A percentile compares a stretch with the other conserved stretches of the same genome.
These are phyloP conservation scores for Dione juno DNA, from an alignment of 2,888 invertebrate genomes.

Conservation along the genomic window DNA sequence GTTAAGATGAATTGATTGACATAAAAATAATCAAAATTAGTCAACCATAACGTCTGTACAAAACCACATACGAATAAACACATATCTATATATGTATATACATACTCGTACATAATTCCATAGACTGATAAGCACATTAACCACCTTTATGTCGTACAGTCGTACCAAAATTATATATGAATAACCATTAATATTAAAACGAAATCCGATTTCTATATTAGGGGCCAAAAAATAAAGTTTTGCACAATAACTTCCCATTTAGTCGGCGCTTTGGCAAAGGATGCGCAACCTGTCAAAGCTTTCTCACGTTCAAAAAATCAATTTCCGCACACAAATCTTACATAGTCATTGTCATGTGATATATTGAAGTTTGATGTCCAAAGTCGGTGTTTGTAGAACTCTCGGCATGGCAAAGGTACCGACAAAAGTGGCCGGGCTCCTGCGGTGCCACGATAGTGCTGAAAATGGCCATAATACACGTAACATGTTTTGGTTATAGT, in stretches of 20 bases:
- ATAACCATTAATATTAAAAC: slow-evolving; percentile 2
- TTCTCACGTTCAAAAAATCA: slow-evolving; percentile 81
- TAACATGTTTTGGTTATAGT: slow-evolving; percentile 74
- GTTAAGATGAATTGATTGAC: too few species aligned
- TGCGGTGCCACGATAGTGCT: slow-evolving; percentile 74
- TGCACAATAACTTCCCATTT: slow-evolving; percentile 41
- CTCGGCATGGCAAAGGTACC: slow-evolving; percentile 50
- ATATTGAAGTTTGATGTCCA: slow-evolving; percentile 68
- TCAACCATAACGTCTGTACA: too few species aligned
- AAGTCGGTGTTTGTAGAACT: slow-evolving; percentile 60
- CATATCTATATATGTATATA: too few species aligned
- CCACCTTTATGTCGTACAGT: neutral
- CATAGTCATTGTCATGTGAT: slow-evolving; percentile 79
- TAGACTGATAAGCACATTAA: too few species aligned
- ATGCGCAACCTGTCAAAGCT: slow-evolving; percentile 76
- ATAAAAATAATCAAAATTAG: too few species aligned
- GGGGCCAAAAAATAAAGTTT: slow-evolving; percentile 25
- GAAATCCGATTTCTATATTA: slow-evolving; percentile 13
- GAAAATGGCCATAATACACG: slow-evolving; percentile 74
- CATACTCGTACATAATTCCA: too few species aligned
- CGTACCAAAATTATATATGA: neutral
- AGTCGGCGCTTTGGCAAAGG: slow-evolving; percentile 60
- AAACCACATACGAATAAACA: too few species aligned
- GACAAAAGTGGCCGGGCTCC: slow-evolving; percentile 70
- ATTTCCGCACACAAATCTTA: slow-evolving; percentile 83